phyloP scores from a whole-genome alignment of 2,888 invertebrate species.

The Erynnis tages region DNA sequence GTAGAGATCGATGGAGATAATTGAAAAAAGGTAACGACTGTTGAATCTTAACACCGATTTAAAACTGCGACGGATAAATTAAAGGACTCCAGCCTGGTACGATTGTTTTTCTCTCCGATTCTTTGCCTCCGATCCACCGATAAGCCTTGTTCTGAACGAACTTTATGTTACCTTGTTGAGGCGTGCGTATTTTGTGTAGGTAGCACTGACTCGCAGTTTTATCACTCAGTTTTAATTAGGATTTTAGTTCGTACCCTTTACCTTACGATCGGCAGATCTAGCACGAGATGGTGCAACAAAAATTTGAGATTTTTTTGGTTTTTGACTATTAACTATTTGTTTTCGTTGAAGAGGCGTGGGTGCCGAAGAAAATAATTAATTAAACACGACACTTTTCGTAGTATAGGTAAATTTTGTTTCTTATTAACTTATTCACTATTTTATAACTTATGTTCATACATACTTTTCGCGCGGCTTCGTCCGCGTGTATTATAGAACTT shows the following conservation, averaged over 20 bases:
- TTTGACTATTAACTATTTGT: too few relatives aligned
- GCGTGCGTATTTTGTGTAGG: conserved; percentile 61
- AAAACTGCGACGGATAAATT: conserved; percentile 76
- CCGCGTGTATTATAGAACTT: too few relatives aligned
- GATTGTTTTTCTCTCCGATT: conserved; percentile 69
- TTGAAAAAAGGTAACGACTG: conserved; percentile 71
- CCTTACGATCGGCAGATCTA: conserved; percentile 6
- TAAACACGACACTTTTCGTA: too few relatives aligned
- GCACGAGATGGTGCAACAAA: background rate
- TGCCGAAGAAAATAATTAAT: too few relatives aligned
- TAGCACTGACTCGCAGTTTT: conserved; percentile 49
- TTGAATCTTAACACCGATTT: conserved; percentile 77
- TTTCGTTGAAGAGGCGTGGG: too few relatives aligned
- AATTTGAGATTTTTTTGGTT: background rate
- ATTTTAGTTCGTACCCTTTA: conserved; percentile 30
- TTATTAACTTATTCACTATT: too few relatives aligned
- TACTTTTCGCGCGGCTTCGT: too few relatives aligned
- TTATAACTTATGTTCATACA: too few relatives aligned
- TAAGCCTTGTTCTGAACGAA: conserved; percentile 67
- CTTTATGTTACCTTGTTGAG: conserved; percentile 61
- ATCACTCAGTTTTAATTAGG: conserved; percentile 56
- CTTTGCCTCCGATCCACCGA: conserved; percentile 60
- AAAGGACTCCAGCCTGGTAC: conserved; percentile 63
- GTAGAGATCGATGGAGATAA: conserved; percentile 71
- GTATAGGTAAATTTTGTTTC: too few relatives aligned